A percentile compares a stretch with the other conserved stretches of the same genome.
Evolutionary conservation across 2,797 vertebrate species (phyloP).

Genomic region (Enteromius mattozi): DNA sequence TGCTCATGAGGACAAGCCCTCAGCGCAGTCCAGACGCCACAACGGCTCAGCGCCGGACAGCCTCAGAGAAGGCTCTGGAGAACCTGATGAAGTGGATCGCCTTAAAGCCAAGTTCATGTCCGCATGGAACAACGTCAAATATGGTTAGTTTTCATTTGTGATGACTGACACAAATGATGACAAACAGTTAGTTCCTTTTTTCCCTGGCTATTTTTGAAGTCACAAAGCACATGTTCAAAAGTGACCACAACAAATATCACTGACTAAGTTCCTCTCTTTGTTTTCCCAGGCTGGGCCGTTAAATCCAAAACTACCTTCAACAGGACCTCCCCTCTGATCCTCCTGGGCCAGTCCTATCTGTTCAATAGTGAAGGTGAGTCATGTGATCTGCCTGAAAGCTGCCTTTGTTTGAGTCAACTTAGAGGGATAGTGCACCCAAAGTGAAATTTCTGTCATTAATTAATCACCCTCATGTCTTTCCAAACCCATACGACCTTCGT

Average conservation of each 20-base stretch:
- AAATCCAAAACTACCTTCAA: slow-evolving; percentile 90
- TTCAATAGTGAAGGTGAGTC: slow-evolving; percentile 84
- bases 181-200: slow-evolving; percentile 2
- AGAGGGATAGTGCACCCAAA: no score
- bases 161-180: slow-evolving; percentile 5
- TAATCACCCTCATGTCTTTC: no score
- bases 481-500: no score
- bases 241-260: background rate
- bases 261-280: background rate
- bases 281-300: slow-evolving; percentile 86
- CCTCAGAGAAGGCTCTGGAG: slow-evolving; percentile 65
- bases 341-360: slow-evolving; percentile 84
- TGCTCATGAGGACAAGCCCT: slow-evolving; percentile 72
- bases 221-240: background rate
- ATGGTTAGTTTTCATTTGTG: slow-evolving; percentile 77
- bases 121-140: slow-evolving; percentile 93
- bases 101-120: slow-evolving; percentile 89
- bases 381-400: background rate
- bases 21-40: slow-evolving; percentile 64
- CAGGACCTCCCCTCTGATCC: slow-evolving; percentile 82
- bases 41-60: slow-evolving; percentile 63
- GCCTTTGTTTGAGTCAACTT: background rate
- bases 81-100: slow-evolving; percentile 90
- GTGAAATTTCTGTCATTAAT: no score
- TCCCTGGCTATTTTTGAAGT: background rate